Evolutionary conservation across 2,113 vertebrate species (phyloP).

Genomic region (Ranitomeya variabilis): DNA sequence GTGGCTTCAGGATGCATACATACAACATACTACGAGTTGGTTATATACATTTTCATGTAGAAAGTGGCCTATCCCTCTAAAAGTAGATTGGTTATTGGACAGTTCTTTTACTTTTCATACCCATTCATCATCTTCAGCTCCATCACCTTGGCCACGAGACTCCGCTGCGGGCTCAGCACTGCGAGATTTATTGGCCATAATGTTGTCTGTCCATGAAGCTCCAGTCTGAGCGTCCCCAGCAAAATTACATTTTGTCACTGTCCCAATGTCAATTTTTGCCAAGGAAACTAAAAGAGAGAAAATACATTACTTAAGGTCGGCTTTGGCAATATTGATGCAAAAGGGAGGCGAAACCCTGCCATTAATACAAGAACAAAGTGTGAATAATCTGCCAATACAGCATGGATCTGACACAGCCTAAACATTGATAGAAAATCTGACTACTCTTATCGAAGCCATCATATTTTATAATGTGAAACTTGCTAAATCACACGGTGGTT

Average conservation of each 20-base stretch:
- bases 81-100: neutral
- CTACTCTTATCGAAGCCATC: no score
- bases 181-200: constrained; percentile 78
- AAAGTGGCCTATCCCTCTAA: neutral
- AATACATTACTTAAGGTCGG: neutral
- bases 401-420: no score
- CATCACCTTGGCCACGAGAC: constrained; percentile 69
- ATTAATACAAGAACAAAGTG: neutral
- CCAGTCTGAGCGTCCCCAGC: constrained; percentile 79
- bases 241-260: constrained; percentile 87
- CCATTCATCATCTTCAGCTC: constrained; percentile 85
- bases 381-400: no score
- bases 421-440: no score
- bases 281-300: constrained; percentile 74
- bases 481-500: neutral
- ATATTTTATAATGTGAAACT: no score
- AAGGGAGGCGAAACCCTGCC: neutral
- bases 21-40: no score
- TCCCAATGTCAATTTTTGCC: constrained; percentile 79
- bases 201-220: constrained; percentile 86
- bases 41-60: neutral
- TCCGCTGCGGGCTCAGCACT: neutral
- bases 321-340: neutral
- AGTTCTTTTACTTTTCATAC: constrained; percentile 65
- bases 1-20: no score